These are phyloP conservation scores for Semicossyphus pulcher DNA, from an alignment of 2,113 vertebrate genomes.

Conservation along the genomic window DNA sequence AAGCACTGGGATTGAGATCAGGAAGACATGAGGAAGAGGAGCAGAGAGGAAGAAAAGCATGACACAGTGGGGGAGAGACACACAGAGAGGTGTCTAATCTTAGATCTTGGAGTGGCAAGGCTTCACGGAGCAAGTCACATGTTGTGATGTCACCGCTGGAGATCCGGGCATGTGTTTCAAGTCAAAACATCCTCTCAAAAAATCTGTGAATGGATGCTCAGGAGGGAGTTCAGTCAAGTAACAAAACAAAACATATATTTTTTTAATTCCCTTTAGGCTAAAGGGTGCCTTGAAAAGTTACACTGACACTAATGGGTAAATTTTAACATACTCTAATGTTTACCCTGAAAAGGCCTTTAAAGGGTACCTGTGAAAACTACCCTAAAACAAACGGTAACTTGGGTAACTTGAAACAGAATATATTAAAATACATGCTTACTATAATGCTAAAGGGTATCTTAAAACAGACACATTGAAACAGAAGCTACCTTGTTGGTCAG, in stretches of 20 bases:
- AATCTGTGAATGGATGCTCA: slow-evolving; percentile 27
- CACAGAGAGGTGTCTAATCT: slow-evolving; percentile 53
- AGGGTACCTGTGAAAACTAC: too few species aligned
- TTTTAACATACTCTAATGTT: too few species aligned
- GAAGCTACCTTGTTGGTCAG: too few species aligned
- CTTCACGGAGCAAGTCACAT: slow-evolving; percentile 40
- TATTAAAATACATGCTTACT: too few species aligned
- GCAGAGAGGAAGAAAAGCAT: slow-evolving; percentile 10
- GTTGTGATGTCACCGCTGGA: slow-evolving; percentile 55
- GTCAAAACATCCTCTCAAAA: slow-evolving; percentile 21
- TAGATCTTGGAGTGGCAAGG: slow-evolving; percentile 32
- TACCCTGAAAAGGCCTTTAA: too few species aligned
- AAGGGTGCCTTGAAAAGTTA: too few species aligned
- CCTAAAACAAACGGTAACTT: too few species aligned
- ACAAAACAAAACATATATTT: background rate
- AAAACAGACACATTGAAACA: too few species aligned
- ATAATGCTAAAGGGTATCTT: too few species aligned
- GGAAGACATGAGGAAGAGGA: slow-evolving; percentile 1
- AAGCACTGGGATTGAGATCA: background rate
- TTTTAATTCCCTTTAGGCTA: background rate
- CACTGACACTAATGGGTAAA: too few species aligned
- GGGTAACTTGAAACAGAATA: too few species aligned
- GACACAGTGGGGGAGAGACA: slow-evolving; percentile 10
- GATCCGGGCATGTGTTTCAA: background rate
- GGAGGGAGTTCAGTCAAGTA: background rate